Evolutionary conservation across 2,888 invertebrate genomes (phyloP).

Genomic region (Panzeria rudis): DNA sequence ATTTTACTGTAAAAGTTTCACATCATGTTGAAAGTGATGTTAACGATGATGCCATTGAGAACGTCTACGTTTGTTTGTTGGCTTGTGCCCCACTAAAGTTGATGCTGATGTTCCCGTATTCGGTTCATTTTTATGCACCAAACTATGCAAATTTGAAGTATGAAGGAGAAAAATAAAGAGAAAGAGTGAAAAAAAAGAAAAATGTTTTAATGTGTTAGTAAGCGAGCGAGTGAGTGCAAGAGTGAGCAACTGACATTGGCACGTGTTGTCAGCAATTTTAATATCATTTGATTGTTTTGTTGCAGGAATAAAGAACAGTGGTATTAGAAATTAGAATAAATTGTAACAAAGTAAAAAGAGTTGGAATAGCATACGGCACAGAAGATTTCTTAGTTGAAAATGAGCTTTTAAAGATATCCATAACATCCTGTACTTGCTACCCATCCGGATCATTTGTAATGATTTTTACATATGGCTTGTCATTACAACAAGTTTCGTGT

Average conservation of each 20-base stretch:
- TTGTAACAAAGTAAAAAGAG: not conserved
- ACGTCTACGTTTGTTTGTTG: conserved; percentile 30
- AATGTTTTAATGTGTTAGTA: conserved; percentile 38
- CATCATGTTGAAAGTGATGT: conserved; percentile 60
- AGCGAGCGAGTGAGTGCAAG: conserved; percentile 21
- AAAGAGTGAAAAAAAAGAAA: not conserved
- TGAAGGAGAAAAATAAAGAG: conserved; percentile 3
- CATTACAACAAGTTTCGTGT: too few relatives aligned
- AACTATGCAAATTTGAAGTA: conserved; percentile 70
- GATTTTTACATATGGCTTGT: too few relatives aligned
- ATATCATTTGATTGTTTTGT: conserved; percentile 58
- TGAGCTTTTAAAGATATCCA: not conserved
- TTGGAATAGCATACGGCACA: not conserved
- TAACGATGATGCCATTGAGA: conserved; percentile 63
- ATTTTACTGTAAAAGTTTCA: conserved; percentile 63
- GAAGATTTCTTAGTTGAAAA: too few relatives aligned
- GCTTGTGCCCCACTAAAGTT: conserved; percentile 21
- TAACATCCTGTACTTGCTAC: too few relatives aligned
- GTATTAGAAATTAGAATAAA: not conserved
- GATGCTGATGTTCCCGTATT: conserved; percentile 21
- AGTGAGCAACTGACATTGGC: conserved; percentile 68
- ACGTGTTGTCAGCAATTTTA: conserved; percentile 72
- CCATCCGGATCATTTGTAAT: too few relatives aligned
- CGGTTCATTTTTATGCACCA: conserved; percentile 67
- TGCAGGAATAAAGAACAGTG: conserved; percentile 20